Evolutionary conservation across 2,113 vertebrate species (phyloP).

Genomic region (Lophochroa leadbeateri): DNA sequence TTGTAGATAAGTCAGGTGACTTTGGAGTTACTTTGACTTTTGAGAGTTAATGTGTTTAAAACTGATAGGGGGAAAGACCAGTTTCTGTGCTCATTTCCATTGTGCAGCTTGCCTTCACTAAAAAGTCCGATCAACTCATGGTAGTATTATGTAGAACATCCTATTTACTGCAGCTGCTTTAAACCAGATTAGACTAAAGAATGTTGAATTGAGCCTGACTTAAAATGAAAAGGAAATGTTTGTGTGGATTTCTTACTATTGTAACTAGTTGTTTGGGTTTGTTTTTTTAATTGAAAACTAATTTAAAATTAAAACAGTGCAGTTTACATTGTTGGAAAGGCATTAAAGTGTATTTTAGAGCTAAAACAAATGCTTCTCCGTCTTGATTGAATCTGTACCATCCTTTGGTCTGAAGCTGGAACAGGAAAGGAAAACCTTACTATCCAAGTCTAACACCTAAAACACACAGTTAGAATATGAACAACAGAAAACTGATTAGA

Average conservation of each 20-base stretch:
- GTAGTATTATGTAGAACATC: background rate
- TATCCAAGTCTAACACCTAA: background rate
- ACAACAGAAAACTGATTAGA: background rate
- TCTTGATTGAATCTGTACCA: background rate
- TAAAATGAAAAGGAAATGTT: background rate
- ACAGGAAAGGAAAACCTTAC: background rate
- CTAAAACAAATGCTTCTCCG: background rate
- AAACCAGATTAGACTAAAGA: background rate
- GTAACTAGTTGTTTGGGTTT: background rate
- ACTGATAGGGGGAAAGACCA: background rate
- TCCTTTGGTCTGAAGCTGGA: background rate
- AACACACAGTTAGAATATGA: background rate
- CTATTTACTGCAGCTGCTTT: background rate
- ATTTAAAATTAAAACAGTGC: background rate
- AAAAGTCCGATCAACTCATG: background rate
- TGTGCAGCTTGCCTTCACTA: background rate
- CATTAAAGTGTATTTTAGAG: background rate
- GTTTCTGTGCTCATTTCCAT: background rate
- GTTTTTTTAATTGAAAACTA: background rate
- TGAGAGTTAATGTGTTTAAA: background rate
- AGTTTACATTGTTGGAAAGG: background rate
- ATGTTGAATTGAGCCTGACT: background rate
- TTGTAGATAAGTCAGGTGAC: background rate
- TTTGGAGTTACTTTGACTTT: background rate
- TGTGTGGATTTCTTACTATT: background rate